Evolutionary conservation across 2,888 invertebrate species (phyloP), one percentile per base, ranked within the genome.

Genomic region (Cyclophora albipunctata): DNA sequence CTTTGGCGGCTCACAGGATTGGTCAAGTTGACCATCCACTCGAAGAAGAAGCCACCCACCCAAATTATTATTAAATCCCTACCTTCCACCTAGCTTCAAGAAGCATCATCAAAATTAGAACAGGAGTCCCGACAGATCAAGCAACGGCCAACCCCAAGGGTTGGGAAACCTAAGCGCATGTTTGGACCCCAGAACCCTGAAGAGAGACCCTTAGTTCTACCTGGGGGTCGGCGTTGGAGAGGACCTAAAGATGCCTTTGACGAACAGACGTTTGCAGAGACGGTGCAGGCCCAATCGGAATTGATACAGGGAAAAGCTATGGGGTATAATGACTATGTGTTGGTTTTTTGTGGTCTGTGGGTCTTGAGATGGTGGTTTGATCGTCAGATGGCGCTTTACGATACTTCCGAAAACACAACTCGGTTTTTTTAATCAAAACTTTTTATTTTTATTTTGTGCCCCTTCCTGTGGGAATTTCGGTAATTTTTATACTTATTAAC

Each of bases 161-260:
- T 73, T 2, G 77, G 77, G 1, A 84, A 81, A 34, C 84, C 87
- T 0, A 75, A 75, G 48, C 80, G 78, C 1, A 81, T 82, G 52
- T 91, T 91, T 57, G 91, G 91, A 0, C 91, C 92, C 2, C 73
- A 90, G 7, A 89, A 89, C 58, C 93, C 94, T 2, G 90, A 92
- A 64, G 92, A 92, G 62, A 89, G 94, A 51, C 94, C 95, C 4
- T 81, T 95, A 44, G 92, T 94, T 48, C 87, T 95, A 48, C 94
- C 95, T 6, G 94, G 95, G 34, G 95, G 95, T 4, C 90, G 94
- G 42, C 91, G 91, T 69, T 95, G 95, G 95, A 90, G 92, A 66
- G 91, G 93, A 46, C 95, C 97, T 3, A 93, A 95, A 69, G 96
- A 96, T 69, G 94, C 96, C 44, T 97, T 95, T 90, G 94, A 96